These are phyloP conservation scores for Lacerta viridis DNA, from an alignment of 2,797 vertebrate genomes.

Conservation along the genomic window DNA sequence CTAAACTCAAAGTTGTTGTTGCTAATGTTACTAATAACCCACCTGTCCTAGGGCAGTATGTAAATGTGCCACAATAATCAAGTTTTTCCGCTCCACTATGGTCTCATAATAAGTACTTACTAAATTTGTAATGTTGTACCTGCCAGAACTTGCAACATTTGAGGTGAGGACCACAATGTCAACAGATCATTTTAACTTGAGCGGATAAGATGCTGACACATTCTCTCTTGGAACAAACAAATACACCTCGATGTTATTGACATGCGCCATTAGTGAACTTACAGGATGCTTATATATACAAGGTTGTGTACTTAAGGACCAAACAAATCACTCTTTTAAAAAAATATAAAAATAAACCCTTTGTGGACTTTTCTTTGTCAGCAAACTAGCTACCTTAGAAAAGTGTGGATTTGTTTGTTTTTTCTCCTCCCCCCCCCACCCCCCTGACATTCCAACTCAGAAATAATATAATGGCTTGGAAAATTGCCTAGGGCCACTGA, in stretches of 20 bases:
- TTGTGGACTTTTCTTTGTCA: not conserved
- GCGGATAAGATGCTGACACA: not conserved
- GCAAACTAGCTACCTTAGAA: not conserved
- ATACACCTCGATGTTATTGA: not conserved
- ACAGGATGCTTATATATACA: not conserved
- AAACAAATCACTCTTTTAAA: not conserved
- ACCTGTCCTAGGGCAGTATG: not conserved
- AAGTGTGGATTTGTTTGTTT: not conserved
- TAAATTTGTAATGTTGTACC: not conserved
- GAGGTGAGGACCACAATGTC: not conserved
- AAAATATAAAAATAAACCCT: not conserved
- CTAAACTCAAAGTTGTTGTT: too few species aligned
- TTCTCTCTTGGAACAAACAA: not conserved
- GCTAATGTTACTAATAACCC: not conserved
- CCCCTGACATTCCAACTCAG: not conserved
- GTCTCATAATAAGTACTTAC: not conserved
- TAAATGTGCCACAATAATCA: not conserved
- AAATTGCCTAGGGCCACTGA: slow-evolving; percentile 10
- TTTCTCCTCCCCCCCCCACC: too few species aligned
- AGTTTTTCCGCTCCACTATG: not conserved
- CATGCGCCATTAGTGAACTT: not conserved
- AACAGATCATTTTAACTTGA: not conserved
- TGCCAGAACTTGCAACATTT: not conserved
- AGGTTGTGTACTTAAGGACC: not conserved
- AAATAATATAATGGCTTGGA: slow-evolving; percentile 1